These are phyloP conservation scores for Nixonia krombeini DNA, from an alignment of 1,140 invertebrate genomes.

Conservation along the genomic window DNA sequence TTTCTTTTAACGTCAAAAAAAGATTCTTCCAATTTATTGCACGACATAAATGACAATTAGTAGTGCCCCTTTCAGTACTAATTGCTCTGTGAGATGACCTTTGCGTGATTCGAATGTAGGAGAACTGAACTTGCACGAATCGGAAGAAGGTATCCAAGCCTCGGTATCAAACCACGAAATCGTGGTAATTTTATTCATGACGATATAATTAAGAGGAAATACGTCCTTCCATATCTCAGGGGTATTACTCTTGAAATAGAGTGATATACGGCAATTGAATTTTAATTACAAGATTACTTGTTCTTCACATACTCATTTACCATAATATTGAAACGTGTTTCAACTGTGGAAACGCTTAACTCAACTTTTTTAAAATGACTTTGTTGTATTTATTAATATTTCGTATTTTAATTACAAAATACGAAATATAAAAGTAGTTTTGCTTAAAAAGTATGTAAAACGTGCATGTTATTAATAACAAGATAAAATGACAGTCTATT, in stretches of 20 bases:
- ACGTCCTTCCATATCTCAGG: constrained; percentile 30
- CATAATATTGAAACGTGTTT: no score
- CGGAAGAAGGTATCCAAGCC: background rate
- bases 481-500: no score
- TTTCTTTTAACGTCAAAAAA: constrained; percentile 26
- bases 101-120: constrained; percentile 52
- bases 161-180: constrained; percentile 6
- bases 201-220: constrained; percentile 1
- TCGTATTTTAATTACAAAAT: no score
- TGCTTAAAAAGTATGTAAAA: no score
- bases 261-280: constrained; percentile 35
- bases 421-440: background rate
- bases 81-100: constrained; percentile 49
- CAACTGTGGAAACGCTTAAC: background rate
- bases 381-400: background rate
- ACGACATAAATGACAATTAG: constrained; percentile 38
- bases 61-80: constrained; percentile 37
- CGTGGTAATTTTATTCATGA: background rate
- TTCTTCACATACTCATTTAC: no score
- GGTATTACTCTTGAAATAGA: constrained; percentile 23
- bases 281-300: background rate
- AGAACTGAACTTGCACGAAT: constrained; percentile 12
- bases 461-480: no score
- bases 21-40: constrained; percentile 30
- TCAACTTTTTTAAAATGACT: background rate